A percentile compares a stretch with the other conserved stretches of the same genome.
phyloP scores from a whole-genome alignment of 2,888 invertebrate species.

The Sphaerophoria rueppellii region DNA sequence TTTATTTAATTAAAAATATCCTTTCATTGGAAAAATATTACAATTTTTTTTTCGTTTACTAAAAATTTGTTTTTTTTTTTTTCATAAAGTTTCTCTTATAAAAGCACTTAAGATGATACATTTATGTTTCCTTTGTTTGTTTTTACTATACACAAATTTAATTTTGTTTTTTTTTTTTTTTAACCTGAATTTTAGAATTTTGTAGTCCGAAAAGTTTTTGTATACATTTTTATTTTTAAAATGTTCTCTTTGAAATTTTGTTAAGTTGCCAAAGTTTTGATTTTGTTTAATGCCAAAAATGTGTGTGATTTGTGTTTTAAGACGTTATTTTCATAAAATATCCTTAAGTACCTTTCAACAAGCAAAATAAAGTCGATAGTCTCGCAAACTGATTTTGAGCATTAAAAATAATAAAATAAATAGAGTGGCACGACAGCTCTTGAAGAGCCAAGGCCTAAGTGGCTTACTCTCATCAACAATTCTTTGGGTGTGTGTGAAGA shows the following conservation, averaged over 20 bases:
- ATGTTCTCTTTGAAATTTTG: conserved; percentile 9
- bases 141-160: conserved; percentile 34
- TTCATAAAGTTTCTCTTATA: conserved; percentile 50
- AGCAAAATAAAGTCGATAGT: no score
- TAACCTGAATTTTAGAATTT: conserved; percentile 82
- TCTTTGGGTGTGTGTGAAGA: no score
- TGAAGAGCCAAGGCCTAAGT: no score
- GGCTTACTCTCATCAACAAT: no score
- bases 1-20: conserved; percentile 69
- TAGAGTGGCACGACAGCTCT: no score
- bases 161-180: conserved; percentile 54
- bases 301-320: no score
- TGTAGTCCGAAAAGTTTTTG: conserved; percentile 80
- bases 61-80: conserved; percentile 43
- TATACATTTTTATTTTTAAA: conserved; percentile 39
- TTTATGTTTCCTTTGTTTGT: conserved; percentile 35
- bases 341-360: no score
- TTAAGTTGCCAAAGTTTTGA: conserved; percentile 22
- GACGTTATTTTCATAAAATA: no score
- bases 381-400: no score
- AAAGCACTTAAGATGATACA: conserved; percentile 73
- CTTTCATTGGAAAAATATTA: conserved; percentile 70
- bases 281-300: no score
- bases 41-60: conserved; percentile 54
- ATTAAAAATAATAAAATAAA: no score